phyloP scores from a whole-genome alignment of 2,888 invertebrate genomes.

The Volucella inflata region DNA sequence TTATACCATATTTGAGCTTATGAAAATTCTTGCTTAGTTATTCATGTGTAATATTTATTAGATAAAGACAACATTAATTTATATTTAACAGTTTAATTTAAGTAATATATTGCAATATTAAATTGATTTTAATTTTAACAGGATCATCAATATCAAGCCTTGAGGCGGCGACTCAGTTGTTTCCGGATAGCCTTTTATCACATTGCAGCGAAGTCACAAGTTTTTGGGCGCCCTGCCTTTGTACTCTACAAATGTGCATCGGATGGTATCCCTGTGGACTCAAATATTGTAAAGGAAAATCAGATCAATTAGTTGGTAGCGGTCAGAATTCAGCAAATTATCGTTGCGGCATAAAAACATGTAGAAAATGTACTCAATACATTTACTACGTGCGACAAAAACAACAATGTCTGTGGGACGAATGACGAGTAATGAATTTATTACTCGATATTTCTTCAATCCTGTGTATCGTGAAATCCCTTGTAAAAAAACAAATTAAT shows the following conservation, averaged over 20 bases:
- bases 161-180: constrained; percentile 88
- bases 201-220: constrained; percentile 89
- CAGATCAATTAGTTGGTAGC: constrained; percentile 83
- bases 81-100: not conserved
- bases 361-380: constrained; percentile 94
- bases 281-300: constrained; percentile 95
- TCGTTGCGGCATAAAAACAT: constrained; percentile 98
- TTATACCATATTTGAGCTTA: no score
- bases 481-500: constrained; percentile 47
- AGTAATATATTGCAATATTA: not conserved
- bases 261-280: constrained; percentile 98
- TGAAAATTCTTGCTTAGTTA: no score
- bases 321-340: constrained; percentile 88
- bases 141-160: constrained; percentile 90
- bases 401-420: constrained; percentile 92
- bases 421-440: constrained; percentile 86
- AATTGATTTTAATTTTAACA: constrained; percentile 79
- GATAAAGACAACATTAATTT: no score
- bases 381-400: constrained; percentile 93
- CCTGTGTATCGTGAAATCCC: constrained; percentile 36
- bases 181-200: constrained; percentile 85
- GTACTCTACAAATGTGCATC: constrained; percentile 93
- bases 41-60: no score
- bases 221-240: constrained; percentile 90
- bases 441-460: constrained; percentile 70